Percentiles rank a stretch among this genome's conserved stretches.
Conservation (phyloP, 2,888 invertebrate genomes). For the Agriopis leucophaearia region DNA sequence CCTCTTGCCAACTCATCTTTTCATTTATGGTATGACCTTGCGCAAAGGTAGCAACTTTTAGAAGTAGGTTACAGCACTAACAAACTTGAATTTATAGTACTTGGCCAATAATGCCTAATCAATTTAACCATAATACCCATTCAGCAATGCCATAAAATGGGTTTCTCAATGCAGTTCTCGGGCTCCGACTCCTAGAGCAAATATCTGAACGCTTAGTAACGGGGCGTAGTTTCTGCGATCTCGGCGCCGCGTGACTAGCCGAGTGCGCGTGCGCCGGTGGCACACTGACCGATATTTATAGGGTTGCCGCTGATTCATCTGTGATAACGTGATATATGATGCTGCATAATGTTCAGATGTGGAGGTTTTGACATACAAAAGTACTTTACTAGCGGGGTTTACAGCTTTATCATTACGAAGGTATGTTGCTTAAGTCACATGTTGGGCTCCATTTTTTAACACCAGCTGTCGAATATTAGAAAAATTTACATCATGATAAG, state of each 20-base stretch:
- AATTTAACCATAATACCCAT: background rate
- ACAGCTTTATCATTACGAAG: background rate
- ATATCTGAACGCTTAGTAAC: constrained; percentile 33
- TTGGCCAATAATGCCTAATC: background rate
- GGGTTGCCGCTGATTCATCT: constrained; percentile 34
- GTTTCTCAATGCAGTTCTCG: constrained; percentile 8
- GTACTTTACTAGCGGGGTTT: background rate
- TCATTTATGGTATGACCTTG: background rate
- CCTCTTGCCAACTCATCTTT: no score
- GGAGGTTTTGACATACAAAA: constrained; percentile 17
- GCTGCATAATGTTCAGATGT: background rate
- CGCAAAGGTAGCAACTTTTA: background rate
- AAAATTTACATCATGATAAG: background rate
- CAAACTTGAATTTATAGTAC: background rate
- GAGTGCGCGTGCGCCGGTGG: constrained; percentile 60
- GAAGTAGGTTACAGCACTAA: background rate
- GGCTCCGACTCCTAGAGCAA: constrained; percentile 1
- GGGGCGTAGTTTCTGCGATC: constrained; percentile 30
- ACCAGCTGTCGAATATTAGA: background rate
- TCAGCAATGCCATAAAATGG: background rate
- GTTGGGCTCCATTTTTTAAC: background rate
- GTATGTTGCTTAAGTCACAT: background rate
- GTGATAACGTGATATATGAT: constrained; percentile 14
- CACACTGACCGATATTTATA: constrained; percentile 73
- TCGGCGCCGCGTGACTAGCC: constrained; percentile 59